Evolutionary conservation across 1,140 invertebrate genomes (phyloP).

Genomic region (Palaemon carinicauda): DNA sequence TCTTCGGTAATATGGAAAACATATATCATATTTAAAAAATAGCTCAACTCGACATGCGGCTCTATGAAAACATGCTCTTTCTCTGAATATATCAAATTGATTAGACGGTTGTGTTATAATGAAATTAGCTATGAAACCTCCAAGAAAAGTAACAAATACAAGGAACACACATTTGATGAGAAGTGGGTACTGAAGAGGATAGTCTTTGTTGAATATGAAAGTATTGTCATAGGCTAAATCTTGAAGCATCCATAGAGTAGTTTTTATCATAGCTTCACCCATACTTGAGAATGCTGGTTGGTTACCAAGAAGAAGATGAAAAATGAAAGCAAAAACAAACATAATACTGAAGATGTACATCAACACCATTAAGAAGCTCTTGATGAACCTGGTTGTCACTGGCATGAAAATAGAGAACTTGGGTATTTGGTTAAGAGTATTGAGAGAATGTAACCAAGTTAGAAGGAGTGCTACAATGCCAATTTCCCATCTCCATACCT

Average conservation of each 20-base stretch:
- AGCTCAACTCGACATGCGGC: constrained; percentile 21
- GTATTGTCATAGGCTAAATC: constrained; percentile 56
- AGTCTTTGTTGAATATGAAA: constrained; percentile 32
- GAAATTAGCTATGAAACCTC: constrained; percentile 50
- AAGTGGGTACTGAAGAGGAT: constrained; percentile 26
- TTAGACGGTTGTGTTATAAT: constrained; percentile 46
- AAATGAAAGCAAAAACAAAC: constrained; percentile 50
- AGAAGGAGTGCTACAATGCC: constrained; percentile 48
- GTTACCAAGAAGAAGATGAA: constrained; percentile 42
- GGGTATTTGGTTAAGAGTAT: constrained; percentile 51
- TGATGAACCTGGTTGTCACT: constrained; percentile 35
- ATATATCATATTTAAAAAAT: constrained; percentile 26
- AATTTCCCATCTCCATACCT: constrained; percentile 45
- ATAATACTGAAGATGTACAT: constrained; percentile 43
- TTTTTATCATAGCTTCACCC: constrained; percentile 47
- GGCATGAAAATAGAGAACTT: constrained; percentile 51
- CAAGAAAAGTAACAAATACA: constrained; percentile 50
- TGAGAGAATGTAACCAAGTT: constrained; percentile 44
- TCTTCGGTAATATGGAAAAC: constrained; percentile 19
- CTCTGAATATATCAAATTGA: constrained; percentile 39
- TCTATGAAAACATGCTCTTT: constrained; percentile 31
- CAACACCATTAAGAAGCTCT: constrained; percentile 46
- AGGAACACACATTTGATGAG: constrained; percentile 50
- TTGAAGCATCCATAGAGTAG: constrained; percentile 52
- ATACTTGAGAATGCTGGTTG: constrained; percentile 31